Evolutionary conservation across 2,113 vertebrate species (phyloP).

Genomic region (Deroptyus accipitrinus): DNA sequence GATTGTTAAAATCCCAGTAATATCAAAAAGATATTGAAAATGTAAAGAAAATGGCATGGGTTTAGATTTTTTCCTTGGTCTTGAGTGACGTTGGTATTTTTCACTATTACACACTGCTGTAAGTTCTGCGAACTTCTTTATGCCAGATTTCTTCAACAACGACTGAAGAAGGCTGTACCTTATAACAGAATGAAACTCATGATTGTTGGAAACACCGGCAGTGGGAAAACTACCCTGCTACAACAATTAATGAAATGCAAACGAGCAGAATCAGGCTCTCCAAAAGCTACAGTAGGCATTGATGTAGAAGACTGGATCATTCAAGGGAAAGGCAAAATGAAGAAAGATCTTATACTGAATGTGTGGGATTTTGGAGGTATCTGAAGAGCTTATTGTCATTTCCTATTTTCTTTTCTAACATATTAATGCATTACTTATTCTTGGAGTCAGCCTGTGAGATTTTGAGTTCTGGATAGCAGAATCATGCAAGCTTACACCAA

Average conservation of each 20-base stretch:
- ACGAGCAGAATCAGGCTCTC: slow-evolving; percentile 63
- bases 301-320: slow-evolving; percentile 90
- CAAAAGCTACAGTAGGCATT: slow-evolving; percentile 76
- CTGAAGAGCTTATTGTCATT: not conserved
- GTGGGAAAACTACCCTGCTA: slow-evolving; percentile 91
- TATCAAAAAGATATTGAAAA: not conserved
- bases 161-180: slow-evolving; percentile 94
- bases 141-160: slow-evolving; percentile 93
- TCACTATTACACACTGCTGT: not conserved
- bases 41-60: not conserved
- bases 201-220: slow-evolving; percentile 88
- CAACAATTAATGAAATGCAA: slow-evolving; percentile 89
- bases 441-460: not conserved
- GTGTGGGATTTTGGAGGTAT: slow-evolving; percentile 98
- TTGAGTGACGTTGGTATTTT: not conserved
- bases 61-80: not conserved
- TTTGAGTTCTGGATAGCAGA: not conserved
- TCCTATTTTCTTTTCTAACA: not conserved
- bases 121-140: not conserved
- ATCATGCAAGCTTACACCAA: not conserved
- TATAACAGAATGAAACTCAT: slow-evolving; percentile 95
- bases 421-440: not conserved
- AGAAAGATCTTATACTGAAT: slow-evolving; percentile 86
- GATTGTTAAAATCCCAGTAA: not conserved
- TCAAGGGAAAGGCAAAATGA: slow-evolving; percentile 78